Conservation (phyloP, 2,113 vertebrate species). For the Scomber scombrus region DNA sequence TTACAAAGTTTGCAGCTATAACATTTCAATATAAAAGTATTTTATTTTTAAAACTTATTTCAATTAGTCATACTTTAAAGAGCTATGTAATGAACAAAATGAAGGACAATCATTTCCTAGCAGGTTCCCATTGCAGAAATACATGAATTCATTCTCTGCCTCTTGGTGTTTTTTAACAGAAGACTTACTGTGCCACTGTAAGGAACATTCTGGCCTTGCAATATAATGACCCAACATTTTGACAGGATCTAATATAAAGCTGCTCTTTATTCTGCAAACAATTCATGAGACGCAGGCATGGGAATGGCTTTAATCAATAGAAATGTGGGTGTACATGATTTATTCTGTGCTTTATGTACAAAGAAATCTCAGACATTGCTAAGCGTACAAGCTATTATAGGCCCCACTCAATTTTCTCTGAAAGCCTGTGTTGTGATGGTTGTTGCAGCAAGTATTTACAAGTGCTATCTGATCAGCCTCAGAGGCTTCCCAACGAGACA, state of each 20-base stretch:
- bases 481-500: constrained; percentile 94
- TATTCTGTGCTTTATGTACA: constrained; percentile 72
- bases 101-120: constrained; percentile 33
- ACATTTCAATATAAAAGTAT: background rate
- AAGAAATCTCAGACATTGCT: constrained; percentile 93
- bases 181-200: constrained; percentile 73
- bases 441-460: constrained; percentile 94
- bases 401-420: constrained; percentile 93
- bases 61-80: background rate
- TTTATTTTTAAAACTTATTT: background rate
- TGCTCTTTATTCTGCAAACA: constrained; percentile 96
- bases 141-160: constrained; percentile 57
- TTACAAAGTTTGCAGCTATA: background rate
- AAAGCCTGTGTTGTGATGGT: constrained; percentile 94
- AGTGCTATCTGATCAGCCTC: constrained; percentile 97
- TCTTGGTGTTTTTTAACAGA: constrained; percentile 72
- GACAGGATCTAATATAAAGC: constrained; percentile 99
- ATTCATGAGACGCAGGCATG: constrained; percentile 94
- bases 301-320: constrained; percentile 98
- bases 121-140: constrained; percentile 57
- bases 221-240: constrained; percentile 90
- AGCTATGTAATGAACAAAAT: constrained; percentile 23
- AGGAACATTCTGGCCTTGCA: constrained; percentile 67
- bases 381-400: constrained; percentile 92
- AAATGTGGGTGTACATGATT: constrained; percentile 94